Base-by-base conservation (phyloP, 2,888 invertebrate genomes). In the Onchidella celtica region DNA sequence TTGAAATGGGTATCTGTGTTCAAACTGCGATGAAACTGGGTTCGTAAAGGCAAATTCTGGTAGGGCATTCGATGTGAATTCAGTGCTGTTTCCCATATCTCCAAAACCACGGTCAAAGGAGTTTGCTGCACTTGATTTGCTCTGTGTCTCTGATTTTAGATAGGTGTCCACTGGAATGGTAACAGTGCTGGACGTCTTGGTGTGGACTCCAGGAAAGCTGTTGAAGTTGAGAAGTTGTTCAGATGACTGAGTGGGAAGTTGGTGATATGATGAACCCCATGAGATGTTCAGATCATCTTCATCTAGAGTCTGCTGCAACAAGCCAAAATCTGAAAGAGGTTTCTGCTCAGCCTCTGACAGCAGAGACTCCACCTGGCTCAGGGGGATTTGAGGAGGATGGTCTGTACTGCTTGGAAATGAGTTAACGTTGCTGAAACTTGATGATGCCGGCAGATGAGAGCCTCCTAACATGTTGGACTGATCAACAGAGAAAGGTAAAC, bases 291-390 rank as follows among this genome's bases (percentile, higher is more conserved):
- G 14, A 9, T 57, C 24, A 34, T 32, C 14, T 14, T 72, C 34
- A 57, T 72, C 27, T 21, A 72, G n/a, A 27, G 36, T 57, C 36
- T 72, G 72, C 34, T 55, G 3, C 32, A 21, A 1, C n/a, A 55
- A 11, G 47, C n/a, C 34, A 11, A 66, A 61, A 27, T 69, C 69
- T 40, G 69, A 63, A 14, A 29, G 14, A 1, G 65, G 38, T 24
- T 79, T 61, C 47, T 79, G 78, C 29, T 79, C 78, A 17, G 78
- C 70, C 24, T 68, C 70, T 6, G 78, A 63, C 34, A 79, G 40
- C 40, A 65, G n/a, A 11, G 79, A 73, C 73, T 73, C 79, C 17
- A 79, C 34, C 55, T 79, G 79, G 57, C 65, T 73, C 1, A 73
- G 55, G 14, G 79, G 65, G 47, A 79, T 79, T 55, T 73, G 73